These are phyloP conservation scores for Amphimallon solstitiale DNA, from an alignment of 2,888 invertebrate genomes.

Conservation along the genomic window DNA sequence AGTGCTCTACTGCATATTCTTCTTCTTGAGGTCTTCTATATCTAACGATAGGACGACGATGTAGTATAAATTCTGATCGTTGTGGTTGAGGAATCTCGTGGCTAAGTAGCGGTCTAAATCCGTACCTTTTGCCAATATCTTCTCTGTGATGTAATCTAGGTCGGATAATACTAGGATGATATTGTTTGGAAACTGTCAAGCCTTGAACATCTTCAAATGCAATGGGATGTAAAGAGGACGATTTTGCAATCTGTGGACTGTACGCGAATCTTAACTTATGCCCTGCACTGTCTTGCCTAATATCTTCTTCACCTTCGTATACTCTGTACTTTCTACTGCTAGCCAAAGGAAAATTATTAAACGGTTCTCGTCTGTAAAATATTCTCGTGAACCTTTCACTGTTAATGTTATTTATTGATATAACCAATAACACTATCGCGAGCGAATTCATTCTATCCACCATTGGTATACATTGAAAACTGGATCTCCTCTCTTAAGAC, in stretches of 20 bases:
- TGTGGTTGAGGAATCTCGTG: neutral
- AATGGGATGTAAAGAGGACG: neutral
- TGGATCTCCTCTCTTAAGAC: no score
- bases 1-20: neutral
- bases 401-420: neutral
- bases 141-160: no score
- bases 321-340: slow-evolving; percentile 5
- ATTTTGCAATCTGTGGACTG: neutral
- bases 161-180: no score
- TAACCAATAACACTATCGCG: neutral
- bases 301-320: slow-evolving; percentile 10
- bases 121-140: neutral
- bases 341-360: neutral
- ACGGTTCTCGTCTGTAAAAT: neutral
- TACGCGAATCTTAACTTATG: slow-evolving; percentile 5
- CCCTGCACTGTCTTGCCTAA: neutral
- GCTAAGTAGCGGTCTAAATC: neutral
- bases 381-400: neutral
- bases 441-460: neutral
- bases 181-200: neutral
- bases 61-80: neutral
- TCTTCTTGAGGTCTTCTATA: neutral
- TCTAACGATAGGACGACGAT: neutral
- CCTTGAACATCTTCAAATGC: neutral
- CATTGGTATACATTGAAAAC: neutral